Base-by-base conservation (phyloP, 2,797 vertebrate genomes). In the Anas bernieri region DNA sequence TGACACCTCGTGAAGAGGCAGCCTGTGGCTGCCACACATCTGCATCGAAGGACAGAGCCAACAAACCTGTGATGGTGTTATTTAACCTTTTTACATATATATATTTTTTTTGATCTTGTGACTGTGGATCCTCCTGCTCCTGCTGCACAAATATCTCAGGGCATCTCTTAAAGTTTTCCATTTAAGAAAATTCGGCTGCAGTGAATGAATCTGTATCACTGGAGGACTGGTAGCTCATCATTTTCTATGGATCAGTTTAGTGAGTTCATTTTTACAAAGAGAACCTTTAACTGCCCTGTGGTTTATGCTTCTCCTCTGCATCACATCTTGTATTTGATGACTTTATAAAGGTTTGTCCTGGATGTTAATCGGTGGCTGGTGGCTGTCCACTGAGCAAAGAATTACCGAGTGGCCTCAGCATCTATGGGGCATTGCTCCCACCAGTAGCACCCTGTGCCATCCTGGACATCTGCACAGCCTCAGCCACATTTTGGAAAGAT, bases 401-500 rank as follows among this genome's bases (percentile, higher is more conserved):
- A 31, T 6, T 48, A 18, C 56, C 3, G 16, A 31, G 81, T 4
- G n/a, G 2, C 59, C 39, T 31, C 8, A 2, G 33, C 4, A 21
- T 8, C 35, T 22, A 28, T 0, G 1, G 22, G 23, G 23, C 56
- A 31, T 20, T 0, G 17, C 4, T 13, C 33, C 25, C 33, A 4
- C 56, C 0, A 16, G 20, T 12, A 37, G 48, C n/a, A 3, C 0
- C 17, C 39, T 1, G 33, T 7, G 33, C 11, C 6, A 10, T 22
- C 21, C 43, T 39, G 2, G 17, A 3, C 69, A 12, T 6, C 22
- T 2, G 7, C 4, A 52, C 11, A 4, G 50, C 25, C 67, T 69
- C 63, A 6, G 68, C 1, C 35, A 1, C 25, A 0, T 17, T 31
- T 30, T 4, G 79, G 75, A 20, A 9, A 7, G 14, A 0, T 0